phyloP scores from a whole-genome alignment of 2,113 vertebrate genomes.

The Triplophysa tibetana region DNA sequence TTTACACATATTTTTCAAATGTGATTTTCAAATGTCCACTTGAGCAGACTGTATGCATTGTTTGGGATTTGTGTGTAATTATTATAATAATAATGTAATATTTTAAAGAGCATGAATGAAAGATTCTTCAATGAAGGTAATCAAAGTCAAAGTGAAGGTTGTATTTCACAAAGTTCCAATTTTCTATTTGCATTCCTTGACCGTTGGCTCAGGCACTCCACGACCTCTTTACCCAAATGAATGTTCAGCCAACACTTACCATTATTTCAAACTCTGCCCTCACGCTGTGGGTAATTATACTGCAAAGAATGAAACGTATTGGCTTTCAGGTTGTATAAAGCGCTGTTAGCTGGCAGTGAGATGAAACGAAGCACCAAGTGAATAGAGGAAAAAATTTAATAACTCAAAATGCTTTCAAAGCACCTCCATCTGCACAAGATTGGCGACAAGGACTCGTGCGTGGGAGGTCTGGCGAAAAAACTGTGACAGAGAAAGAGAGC shows the following conservation, averaged over 20 bases:
- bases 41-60: too few species aligned
- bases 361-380: neutral
- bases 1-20: too few species aligned
- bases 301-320: constrained; percentile 1
- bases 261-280: neutral
- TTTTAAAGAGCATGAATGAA: neutral
- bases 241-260: constrained; percentile 2
- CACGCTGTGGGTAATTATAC: constrained; percentile 41
- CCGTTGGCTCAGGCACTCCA: constrained; percentile 10
- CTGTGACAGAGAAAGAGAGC: constrained; percentile 5
- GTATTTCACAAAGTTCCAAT: neutral
- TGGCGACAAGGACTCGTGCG: neutral
- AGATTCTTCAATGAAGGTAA: neutral
- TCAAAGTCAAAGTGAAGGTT: neutral
- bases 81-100: too few species aligned
- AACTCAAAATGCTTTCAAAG: constrained; percentile 41
- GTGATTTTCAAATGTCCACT: too few species aligned
- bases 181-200: constrained; percentile 34
- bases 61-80: too few species aligned
- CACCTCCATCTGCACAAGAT: constrained; percentile 9
- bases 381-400: constrained; percentile 30
- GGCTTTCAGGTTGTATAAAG: constrained; percentile 13
- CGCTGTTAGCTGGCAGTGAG: constrained; percentile 18
- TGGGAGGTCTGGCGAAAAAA: constrained; percentile 21
- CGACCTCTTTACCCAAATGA: constrained; percentile 10